Conservation (phyloP, 1,140 invertebrate species). For the Dreissena rostriformis region DNA sequence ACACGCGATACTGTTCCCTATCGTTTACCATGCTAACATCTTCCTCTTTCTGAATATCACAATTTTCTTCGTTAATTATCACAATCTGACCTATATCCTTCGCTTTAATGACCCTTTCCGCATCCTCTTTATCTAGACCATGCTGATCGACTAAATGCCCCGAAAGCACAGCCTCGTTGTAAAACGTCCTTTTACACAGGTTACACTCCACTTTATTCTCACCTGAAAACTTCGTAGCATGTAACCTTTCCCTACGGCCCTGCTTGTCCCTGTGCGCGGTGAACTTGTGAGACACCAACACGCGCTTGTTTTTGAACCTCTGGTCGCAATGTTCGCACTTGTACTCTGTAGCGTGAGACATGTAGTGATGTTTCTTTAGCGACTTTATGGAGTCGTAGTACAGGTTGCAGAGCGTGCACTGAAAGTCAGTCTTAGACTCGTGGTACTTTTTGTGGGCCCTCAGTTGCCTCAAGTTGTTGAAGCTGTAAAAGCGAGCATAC, state of each 20-base stretch:
- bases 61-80: background rate
- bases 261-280: background rate
- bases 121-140: background rate
- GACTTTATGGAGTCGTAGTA: background rate
- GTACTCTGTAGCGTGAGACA: background rate
- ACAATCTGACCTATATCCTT: background rate
- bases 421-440: background rate
- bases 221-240: background rate
- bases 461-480: background rate
- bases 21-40: background rate
- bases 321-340: background rate
- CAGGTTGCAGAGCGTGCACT: background rate
- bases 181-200: background rate
- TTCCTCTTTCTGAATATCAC: background rate
- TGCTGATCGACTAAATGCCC: background rate
- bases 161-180: background rate
- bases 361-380: background rate
- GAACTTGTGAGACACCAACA: background rate
- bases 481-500: background rate
- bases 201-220: background rate
- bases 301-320: background rate
- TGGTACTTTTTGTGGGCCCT: background rate
- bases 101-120: background rate
- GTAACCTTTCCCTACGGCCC: background rate
- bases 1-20: background rate